Conservation (phyloP, 2,113 vertebrate genomes). For the Tursiops truncatus region DNA sequence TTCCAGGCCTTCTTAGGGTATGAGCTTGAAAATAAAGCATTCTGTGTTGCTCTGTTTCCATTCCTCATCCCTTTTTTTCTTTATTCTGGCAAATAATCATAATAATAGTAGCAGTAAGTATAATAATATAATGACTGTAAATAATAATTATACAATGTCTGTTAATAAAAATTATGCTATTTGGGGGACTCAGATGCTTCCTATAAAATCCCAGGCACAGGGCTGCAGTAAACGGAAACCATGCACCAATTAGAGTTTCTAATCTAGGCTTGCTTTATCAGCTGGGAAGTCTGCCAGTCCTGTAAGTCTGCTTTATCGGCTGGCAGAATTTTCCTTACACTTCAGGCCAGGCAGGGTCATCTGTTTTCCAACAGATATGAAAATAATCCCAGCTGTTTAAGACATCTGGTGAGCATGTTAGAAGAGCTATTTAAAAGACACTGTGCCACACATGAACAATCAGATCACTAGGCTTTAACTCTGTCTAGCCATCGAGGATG, state of each 20-base stretch:
- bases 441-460: background rate
- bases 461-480: background rate
- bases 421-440: background rate
- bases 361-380: conserved; percentile 37
- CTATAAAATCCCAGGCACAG: background rate
- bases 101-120: conserved; percentile 29
- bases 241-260: background rate
- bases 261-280: conserved; percentile 5
- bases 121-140: background rate
- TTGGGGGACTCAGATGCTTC: conserved; percentile 41
- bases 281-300: background rate
- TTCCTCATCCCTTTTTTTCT: background rate
- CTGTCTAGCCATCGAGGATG: background rate
- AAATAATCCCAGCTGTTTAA: conserved; percentile 47
- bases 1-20: background rate
- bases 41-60: background rate
- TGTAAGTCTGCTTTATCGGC: too few species aligned
- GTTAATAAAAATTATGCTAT: conserved; percentile 20
- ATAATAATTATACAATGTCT: background rate
- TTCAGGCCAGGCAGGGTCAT: conserved; percentile 19
- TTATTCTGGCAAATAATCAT: background rate
- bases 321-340: conserved; percentile 40
- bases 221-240: background rate
- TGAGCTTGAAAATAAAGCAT: background rate
- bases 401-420: conserved; percentile 47